A percentile compares a stretch with the other conserved stretches of the same genome.
phyloP scores from a whole-genome alignment of 2,797 vertebrate species.

The Poliocrania exsul region DNA sequence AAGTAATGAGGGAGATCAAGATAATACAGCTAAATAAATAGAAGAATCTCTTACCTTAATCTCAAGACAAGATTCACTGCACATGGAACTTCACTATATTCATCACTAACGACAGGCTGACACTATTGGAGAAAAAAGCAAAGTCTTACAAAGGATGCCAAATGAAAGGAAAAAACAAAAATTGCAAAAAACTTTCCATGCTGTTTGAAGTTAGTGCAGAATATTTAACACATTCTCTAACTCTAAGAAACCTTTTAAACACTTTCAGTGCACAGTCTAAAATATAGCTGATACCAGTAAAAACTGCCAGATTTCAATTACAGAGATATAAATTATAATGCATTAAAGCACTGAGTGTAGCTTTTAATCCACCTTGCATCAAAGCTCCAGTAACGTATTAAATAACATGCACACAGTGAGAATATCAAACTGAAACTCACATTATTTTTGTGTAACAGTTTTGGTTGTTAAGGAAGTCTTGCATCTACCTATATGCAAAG shows the following conservation, averaged over 20 bases:
- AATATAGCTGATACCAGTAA: background rate
- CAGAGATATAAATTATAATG: background rate
- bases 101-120: conserved; percentile 81
- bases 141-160: background rate
- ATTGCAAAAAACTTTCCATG: background rate
- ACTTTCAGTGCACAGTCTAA: background rate
- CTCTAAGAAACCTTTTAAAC: conserved; percentile 9
- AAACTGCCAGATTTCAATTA: background rate
- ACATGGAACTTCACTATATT: conserved; percentile 81
- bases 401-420: background rate
- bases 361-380: background rate
- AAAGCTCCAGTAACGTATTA: conserved; percentile 35
- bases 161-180: background rate
- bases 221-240: conserved; percentile 11
- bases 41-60: conserved; percentile 87
- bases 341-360: background rate
- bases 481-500: background rate
- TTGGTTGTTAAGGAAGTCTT: conserved; percentile 10
- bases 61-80: conserved; percentile 96
- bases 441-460: conserved; percentile 1
- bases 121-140: conserved; percentile 76
- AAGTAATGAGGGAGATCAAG: conserved; percentile 56
- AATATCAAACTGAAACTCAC: background rate
- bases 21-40: conserved; percentile 23
- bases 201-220: background rate